Evolutionary conservation across 2,888 invertebrate species (phyloP).

Genomic region (Argynnis bischoffii): DNA sequence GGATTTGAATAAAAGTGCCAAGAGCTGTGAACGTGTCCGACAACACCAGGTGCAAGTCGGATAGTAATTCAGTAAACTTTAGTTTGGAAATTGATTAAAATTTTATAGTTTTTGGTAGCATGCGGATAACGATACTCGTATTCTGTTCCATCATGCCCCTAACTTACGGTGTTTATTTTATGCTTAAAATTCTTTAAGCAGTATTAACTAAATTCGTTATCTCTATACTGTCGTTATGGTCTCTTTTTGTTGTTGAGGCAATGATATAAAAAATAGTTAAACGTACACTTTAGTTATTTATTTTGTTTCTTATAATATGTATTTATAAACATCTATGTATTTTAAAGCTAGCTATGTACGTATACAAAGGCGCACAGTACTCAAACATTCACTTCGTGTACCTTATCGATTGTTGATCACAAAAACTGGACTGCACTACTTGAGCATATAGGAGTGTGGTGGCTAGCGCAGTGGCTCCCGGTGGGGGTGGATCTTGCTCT

Average conservation of each 20-base stretch:
- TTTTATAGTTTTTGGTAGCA: background rate
- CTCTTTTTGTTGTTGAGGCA: too few species aligned
- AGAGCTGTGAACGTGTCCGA: conserved; percentile 29
- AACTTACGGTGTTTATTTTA: too few species aligned
- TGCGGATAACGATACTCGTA: background rate
- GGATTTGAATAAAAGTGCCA: conserved; percentile 39
- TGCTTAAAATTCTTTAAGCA: too few species aligned
- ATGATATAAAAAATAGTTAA: too few species aligned
- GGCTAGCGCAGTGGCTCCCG: conserved; percentile 30
- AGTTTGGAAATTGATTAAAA: conserved; percentile 3
- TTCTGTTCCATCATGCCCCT: background rate
- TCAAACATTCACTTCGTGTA: conserved; percentile 8
- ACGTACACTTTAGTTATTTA: too few species aligned
- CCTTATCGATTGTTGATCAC: conserved; percentile 35
- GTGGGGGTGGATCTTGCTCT: conserved; percentile 53
- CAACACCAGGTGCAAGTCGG: conserved; percentile 20
- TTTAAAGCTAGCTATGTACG: background rate
- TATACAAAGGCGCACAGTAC: conserved; percentile 1
- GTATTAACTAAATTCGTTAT: too few species aligned
- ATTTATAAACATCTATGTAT: background rate
- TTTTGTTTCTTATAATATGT: too few species aligned
- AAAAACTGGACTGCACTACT: conserved; percentile 26
- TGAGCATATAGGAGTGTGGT: conserved; percentile 34
- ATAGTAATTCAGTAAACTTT: conserved; percentile 2
- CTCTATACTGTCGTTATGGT: too few species aligned